phyloP scores from a whole-genome alignment of 2,113 vertebrate species.

The Vanacampus margaritifer region DNA sequence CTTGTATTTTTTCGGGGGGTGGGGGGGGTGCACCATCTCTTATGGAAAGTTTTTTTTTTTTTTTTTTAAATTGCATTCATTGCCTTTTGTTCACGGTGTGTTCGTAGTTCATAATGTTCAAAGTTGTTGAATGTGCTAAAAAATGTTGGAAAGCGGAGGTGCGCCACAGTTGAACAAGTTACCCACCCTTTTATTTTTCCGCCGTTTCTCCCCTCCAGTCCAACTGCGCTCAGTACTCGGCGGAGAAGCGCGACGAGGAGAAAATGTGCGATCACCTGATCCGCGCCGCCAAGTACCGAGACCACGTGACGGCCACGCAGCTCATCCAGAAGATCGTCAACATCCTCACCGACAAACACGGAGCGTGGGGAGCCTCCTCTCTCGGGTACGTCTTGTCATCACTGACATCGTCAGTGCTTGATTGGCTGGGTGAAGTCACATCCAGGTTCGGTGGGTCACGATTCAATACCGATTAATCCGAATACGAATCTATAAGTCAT shows the following conservation, averaged over 20 bases:
- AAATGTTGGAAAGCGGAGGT: no score
- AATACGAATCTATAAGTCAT: no score
- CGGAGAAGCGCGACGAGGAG: constrained; percentile 95
- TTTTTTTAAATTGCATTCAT: neutral
- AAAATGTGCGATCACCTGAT: constrained; percentile 99
- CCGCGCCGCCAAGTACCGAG: constrained; percentile 90
- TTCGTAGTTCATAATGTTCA: no score
- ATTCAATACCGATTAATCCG: no score
- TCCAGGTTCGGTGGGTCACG: no score
- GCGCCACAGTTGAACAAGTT: no score
- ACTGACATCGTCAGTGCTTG: neutral
- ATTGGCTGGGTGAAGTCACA: no score
- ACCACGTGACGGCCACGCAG: constrained; percentile 93
- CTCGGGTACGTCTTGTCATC: constrained; percentile 73
- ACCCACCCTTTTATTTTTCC: neutral
- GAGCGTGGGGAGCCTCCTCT: constrained; percentile 89
- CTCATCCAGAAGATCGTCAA: constrained; percentile 96
- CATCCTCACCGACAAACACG: constrained; percentile 95
- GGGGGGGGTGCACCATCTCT: neutral
- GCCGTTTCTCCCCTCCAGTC: constrained; percentile 72
- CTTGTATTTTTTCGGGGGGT: neutral
- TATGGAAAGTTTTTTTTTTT: neutral
- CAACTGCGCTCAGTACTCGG: constrained; percentile 88
- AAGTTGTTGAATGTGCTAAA: no score
- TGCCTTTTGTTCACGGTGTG: neutral